Conservation (phyloP, 2,797 vertebrate species). For the Sebastes trivittatus region DNA sequence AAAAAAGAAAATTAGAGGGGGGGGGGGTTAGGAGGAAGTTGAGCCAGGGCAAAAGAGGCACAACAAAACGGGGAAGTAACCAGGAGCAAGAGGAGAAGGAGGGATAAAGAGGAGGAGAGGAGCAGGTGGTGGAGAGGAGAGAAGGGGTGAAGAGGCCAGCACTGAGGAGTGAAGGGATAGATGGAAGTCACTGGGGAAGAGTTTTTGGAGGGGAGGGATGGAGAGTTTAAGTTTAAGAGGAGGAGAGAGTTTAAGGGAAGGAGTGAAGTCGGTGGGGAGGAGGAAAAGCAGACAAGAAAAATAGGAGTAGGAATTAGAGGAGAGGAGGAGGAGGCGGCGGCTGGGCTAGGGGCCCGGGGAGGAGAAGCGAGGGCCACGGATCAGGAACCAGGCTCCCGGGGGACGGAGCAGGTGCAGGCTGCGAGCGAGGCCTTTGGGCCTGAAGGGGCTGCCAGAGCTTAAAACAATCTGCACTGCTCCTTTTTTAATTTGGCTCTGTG, state of each 20-base stretch:
- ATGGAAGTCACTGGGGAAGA: constrained; percentile 50
- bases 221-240: background rate
- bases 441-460: constrained; percentile 95
- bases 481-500: constrained; percentile 94
- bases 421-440: constrained; percentile 96
- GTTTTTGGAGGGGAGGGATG: constrained; percentile 49
- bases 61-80: constrained; percentile 42
- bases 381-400: constrained; percentile 94
- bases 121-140: constrained; percentile 67
- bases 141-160: constrained; percentile 64
- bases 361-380: constrained; percentile 89
- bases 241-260: background rate
- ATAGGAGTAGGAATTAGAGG: constrained; percentile 64
- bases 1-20: background rate
- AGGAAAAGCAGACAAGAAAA: constrained; percentile 79
- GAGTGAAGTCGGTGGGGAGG: constrained; percentile 68
- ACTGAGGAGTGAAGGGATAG: constrained; percentile 42
- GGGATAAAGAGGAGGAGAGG: constrained; percentile 46
- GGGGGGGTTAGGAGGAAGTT: constrained; percentile 33
- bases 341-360: constrained; percentile 81
- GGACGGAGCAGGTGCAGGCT: constrained; percentile 99
- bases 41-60: constrained; percentile 26
- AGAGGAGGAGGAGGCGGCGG: constrained; percentile 60
- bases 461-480: constrained; percentile 95
- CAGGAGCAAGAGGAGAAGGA: constrained; percentile 45